These are phyloP conservation scores for Crematogaster levior DNA, from an alignment of 2,888 invertebrate genomes.

Conservation along the genomic window DNA sequence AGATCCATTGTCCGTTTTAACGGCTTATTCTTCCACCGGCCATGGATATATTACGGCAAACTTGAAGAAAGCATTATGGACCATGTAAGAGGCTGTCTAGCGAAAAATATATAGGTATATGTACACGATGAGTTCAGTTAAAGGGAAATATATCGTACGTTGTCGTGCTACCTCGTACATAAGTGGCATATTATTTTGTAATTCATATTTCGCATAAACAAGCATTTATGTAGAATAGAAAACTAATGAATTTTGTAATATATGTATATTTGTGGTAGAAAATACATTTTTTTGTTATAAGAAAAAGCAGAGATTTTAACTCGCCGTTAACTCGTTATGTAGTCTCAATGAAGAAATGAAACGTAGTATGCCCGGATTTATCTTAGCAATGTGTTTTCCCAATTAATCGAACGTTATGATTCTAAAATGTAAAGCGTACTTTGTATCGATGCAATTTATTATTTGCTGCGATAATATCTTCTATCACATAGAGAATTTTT, in stretches of 20 bases:
- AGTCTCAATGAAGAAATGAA: background rate
- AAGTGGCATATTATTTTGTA: background rate
- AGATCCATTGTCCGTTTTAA: constrained; percentile 62
- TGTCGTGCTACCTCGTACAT: background rate
- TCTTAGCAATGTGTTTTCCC: constrained; percentile 5
- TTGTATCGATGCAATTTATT: background rate
- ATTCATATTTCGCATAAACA: background rate
- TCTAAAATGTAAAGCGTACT: background rate
- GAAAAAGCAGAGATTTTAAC: too few relatives aligned
- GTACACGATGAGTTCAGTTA: background rate
- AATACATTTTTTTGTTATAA: background rate
- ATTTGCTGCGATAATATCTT: background rate
- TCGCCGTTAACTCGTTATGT: background rate
- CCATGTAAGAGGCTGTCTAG: constrained; percentile 4
- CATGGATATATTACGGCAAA: constrained; percentile 36
- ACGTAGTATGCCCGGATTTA: background rate
- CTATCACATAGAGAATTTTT: constrained; percentile 42
- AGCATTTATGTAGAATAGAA: background rate
- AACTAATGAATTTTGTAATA: background rate
- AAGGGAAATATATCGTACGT: constrained; percentile 8
- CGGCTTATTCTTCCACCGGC: constrained; percentile 33
- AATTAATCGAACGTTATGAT: background rate
- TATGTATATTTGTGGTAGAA: background rate
- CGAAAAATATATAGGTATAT: background rate
- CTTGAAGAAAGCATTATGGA: constrained; percentile 33